Conservation (phyloP, 1,140 invertebrate genomes). For the Trichomalopsis sarcophagae region DNA sequence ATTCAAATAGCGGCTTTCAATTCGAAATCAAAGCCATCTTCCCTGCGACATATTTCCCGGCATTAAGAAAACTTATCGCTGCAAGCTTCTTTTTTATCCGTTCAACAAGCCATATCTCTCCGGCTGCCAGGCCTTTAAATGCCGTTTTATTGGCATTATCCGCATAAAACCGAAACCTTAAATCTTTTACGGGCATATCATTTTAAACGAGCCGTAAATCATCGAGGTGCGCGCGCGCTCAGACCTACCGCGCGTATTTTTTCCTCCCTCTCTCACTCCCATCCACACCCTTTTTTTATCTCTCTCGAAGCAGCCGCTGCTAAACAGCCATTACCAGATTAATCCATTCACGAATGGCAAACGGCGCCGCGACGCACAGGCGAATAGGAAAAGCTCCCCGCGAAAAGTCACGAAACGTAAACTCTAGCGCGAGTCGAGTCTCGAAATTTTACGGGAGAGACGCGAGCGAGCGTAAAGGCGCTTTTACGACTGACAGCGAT, state of each 20-base stretch:
- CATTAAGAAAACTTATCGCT: constrained; percentile 4
- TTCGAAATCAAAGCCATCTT: neutral
- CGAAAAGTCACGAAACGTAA: constrained; percentile 36
- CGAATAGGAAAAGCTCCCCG: neutral
- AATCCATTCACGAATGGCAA: neutral
- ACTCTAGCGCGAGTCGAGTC: neutral
- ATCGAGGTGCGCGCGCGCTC: neutral
- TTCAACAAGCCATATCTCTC: constrained; percentile 23
- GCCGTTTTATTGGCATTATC: constrained; percentile 19
- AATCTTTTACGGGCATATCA: constrained; percentile 29
- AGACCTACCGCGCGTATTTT: neutral
- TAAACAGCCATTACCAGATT: constrained; percentile 13
- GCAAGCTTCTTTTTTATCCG: constrained; percentile 15
- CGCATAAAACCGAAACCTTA: neutral
- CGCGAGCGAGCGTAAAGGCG: constrained; percentile 53
- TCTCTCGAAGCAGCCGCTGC: neutral
- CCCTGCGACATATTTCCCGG: neutral
- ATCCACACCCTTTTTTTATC: neutral
- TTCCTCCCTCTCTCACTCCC: neutral
- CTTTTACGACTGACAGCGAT: constrained; percentile 58
- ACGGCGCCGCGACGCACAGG: too few species aligned
- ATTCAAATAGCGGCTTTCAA: neutral
- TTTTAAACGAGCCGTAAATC: constrained; percentile 31
- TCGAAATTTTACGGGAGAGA: constrained; percentile 59
- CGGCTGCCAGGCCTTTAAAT: neutral